Conservation (phyloP, 2,797 vertebrate genomes). For the Psittacula derbiana region DNA sequence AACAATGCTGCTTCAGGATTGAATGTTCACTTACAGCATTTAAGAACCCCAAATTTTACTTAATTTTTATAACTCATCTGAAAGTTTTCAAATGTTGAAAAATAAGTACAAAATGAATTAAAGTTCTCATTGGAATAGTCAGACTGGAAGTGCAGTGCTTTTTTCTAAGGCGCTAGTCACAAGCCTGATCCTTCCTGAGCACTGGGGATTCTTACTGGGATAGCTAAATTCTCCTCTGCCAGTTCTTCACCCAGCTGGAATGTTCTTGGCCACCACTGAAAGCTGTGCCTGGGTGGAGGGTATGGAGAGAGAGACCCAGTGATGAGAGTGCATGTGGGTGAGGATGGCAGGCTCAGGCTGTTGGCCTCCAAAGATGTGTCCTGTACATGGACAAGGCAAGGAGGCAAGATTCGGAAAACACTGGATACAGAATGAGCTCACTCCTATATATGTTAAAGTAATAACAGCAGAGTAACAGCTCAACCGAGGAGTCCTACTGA, state of each 20-base stretch:
- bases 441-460: neutral
- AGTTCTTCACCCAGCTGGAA: neutral
- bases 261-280: neutral
- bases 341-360: neutral
- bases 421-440: neutral
- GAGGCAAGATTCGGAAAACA: neutral
- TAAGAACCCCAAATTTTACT: neutral
- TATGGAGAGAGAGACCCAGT: neutral
- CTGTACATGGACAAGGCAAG: neutral
- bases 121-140: neutral
- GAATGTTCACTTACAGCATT: neutral
- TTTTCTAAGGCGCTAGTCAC: neutral
- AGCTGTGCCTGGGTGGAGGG: neutral
- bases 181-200: neutral
- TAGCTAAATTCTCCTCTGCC: neutral
- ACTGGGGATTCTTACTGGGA: neutral
- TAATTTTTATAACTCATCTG: neutral
- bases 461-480: neutral
- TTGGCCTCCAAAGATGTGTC: neutral
- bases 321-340: neutral
- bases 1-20: conserved; percentile 22
- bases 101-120: neutral
- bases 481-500: neutral
- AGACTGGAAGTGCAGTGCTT: neutral
- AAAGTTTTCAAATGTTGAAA: neutral